Evolutionary conservation across 2,888 invertebrate genomes (phyloP), one percentile per base, ranked within the genome.

Genomic region (Yponomeuta cagnagella): DNA sequence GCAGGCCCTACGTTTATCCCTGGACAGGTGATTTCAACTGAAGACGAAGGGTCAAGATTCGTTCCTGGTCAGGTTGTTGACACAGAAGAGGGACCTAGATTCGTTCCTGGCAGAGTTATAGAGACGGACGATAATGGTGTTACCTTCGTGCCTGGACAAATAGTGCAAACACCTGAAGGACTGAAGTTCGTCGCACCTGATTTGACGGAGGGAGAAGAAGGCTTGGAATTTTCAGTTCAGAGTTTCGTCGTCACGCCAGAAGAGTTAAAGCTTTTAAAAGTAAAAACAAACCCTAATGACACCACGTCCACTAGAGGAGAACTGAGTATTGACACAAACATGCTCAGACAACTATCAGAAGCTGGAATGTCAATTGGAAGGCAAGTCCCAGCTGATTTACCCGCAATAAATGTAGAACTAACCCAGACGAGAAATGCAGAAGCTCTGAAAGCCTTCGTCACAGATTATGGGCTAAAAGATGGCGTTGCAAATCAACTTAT

Each of bases 141-240:
- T 2, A 95, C 95, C 71, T 96, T 96, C 83, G 94, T 96, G 6
- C 96, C 96, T 8, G 96, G 96, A 1, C 96, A 96, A 89, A 95
- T 96, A 10, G 93, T 96, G 52, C 93, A 95, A 81, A 96, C 95
- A 33, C 94, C 95, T 65, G 94, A 94, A 79, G 96, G 96, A 0
- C 90, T 94, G 1, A 94, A 94, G 73, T 95, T 95, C 78, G 94
- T 95, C 6, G 95, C 95, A 0, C 95, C 95, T 33, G 95, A 95
- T 78, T 86, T 95, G 4, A 94, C 93, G 10, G 94, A 95, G 79
- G 94, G 94, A 0, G 93, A 94, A 69, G 94, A 94, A 79, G 94
- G 94, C 0, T 87, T 94, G 66, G 94, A 95, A 78, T 95, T 95
- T 81, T 95, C 95, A 1, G 95, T 95, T 1, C 95, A 95, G 86